Conservation (phyloP, 1,140 invertebrate genomes). For the Latrodectus geometricus region DNA sequence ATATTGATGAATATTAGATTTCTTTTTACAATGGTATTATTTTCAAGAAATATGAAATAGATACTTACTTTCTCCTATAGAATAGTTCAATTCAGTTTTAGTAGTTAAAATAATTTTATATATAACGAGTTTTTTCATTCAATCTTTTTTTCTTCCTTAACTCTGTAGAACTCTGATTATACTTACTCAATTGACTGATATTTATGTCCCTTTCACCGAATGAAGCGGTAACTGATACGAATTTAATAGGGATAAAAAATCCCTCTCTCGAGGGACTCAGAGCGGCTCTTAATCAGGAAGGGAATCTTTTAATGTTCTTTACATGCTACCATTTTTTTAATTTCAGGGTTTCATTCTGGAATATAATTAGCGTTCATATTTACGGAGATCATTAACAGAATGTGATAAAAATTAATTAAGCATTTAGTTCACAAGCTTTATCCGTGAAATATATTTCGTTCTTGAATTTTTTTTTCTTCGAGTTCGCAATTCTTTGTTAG, state of each 20-base stretch:
- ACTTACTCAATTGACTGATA: not conserved
- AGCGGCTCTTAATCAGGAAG: not conserved
- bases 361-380: conserved; percentile 39
- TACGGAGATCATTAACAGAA: conserved; percentile 38
- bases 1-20: too few species aligned
- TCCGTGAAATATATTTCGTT: not conserved
- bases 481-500: not conserved
- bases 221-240: conserved; percentile 33
- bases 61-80: too few species aligned
- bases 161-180: conserved; percentile 20
- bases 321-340: not conserved
- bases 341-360: conserved; percentile 4
- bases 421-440: conserved; percentile 4
- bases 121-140: too few species aligned
- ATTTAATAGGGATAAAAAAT: conserved; percentile 29
- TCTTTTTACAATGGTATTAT: too few species aligned
- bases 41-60: too few species aligned
- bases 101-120: too few species aligned
- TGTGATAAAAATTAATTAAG: conserved; percentile 54
- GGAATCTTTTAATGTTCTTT: conserved; percentile 24
- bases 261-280: not conserved
- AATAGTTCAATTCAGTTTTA: too few species aligned
- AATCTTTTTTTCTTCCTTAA: not conserved
- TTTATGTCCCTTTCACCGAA: not conserved
- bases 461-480: not conserved